Evolutionary conservation across 2,888 invertebrate genomes (phyloP).

Genomic region (Eilema griseolum): DNA sequence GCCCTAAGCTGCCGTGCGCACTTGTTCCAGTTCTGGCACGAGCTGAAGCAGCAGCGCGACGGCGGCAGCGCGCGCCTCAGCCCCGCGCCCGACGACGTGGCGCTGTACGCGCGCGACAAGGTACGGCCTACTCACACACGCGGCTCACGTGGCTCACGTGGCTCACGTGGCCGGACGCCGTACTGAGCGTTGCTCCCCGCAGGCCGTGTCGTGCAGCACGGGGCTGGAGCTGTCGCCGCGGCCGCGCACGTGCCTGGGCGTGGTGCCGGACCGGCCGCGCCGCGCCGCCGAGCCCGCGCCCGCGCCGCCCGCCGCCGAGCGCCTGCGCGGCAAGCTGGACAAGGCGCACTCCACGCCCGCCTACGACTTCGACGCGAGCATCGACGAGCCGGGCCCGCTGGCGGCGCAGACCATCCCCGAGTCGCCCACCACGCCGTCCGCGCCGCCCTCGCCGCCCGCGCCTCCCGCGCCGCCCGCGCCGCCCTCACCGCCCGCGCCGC

Average conservation of each 20-base stretch:
- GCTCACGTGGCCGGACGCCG: too few species aligned
- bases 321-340: slow-evolving; percentile 86
- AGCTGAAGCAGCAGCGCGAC: slow-evolving; percentile 71
- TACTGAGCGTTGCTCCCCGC: slow-evolving; percentile 15
- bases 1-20: not conserved
- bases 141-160: too few species aligned
- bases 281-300: slow-evolving; percentile 32
- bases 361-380: slow-evolving; percentile 87
- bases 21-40: slow-evolving; percentile 89
- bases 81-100: slow-evolving; percentile 75
- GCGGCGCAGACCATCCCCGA: slow-evolving; percentile 71
- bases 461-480: not conserved
- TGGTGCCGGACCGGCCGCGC: slow-evolving; percentile 58
- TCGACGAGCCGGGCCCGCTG: slow-evolving; percentile 52
- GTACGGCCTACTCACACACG: too few species aligned
- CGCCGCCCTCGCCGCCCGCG: not conserved
- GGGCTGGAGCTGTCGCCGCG: slow-evolving; percentile 90
- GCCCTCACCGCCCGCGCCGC: slow-evolving; percentile 58
- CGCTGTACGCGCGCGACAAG: slow-evolving; percentile 91
- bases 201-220: slow-evolving; percentile 92
- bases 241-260: slow-evolving; percentile 89
- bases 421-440: slow-evolving; percentile 65
- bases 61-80: slow-evolving; percentile 69
- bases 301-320: slow-evolving; percentile 72
- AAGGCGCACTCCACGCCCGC: slow-evolving; percentile 95